Percentiles rank a stretch among this genome's conserved stretches.
Conservation (phyloP, 2,113 vertebrate genomes). For the Aptenodytes forsteri region DNA sequence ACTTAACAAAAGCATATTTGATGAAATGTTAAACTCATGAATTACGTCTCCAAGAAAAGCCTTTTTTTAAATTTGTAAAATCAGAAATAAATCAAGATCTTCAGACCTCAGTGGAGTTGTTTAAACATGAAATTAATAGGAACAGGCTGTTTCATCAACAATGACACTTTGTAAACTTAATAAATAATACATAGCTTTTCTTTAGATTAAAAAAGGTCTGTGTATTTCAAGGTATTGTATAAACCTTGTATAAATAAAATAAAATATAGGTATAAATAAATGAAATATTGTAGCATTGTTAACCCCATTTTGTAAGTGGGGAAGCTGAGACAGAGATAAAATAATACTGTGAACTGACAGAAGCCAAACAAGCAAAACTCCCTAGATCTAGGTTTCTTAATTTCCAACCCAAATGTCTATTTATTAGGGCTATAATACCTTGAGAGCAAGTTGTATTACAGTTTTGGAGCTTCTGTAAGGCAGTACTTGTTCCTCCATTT, state of each 20-base stretch:
- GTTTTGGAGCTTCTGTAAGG: background rate
- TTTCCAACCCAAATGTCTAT: background rate
- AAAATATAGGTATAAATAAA: too few relatives aligned
- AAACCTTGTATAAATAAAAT: background rate
- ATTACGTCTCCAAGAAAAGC: conserved; percentile 15
- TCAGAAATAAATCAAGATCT: conserved; percentile 35
- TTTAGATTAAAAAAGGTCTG: background rate
- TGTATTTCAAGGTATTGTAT: background rate
- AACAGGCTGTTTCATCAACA: background rate
- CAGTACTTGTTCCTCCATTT: background rate
- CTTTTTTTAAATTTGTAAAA: conserved; percentile 5
- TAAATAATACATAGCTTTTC: background rate
- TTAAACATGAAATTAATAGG: conserved; percentile 23
- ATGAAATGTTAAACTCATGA: conserved; percentile 57
- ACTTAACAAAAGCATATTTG: conserved; percentile 70
- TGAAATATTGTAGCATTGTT: background rate
- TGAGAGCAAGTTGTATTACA: background rate
- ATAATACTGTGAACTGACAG: background rate
- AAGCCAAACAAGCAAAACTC: background rate
- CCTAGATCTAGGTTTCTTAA: background rate
- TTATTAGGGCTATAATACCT: background rate
- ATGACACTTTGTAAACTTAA: background rate
- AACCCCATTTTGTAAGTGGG: background rate
- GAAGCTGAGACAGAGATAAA: background rate
- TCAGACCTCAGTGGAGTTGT: background rate